Evolutionary conservation across 1,140 invertebrate genomes (phyloP).

Genomic region (Saccostrea cuccullata): DNA sequence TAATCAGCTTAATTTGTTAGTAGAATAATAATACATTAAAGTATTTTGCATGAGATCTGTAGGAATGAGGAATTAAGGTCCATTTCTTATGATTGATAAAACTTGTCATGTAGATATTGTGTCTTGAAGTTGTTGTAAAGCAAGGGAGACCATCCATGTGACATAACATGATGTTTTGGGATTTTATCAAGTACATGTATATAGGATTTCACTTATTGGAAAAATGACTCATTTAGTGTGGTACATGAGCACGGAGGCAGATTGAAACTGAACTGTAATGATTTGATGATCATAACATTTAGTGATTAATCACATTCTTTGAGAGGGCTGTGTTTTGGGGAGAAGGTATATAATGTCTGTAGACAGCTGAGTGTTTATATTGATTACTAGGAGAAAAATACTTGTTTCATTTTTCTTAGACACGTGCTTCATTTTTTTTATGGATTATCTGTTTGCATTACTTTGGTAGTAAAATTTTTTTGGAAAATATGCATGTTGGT

Average conservation of each 20-base stretch:
- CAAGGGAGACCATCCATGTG: background rate
- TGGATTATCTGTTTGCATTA: background rate
- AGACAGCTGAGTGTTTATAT: conserved; percentile 28
- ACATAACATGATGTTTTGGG: background rate
- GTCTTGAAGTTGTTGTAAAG: background rate
- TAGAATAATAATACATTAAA: background rate
- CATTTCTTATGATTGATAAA: background rate
- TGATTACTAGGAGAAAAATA: background rate
- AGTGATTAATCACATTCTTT: conserved; percentile 22
- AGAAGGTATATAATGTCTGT: background rate
- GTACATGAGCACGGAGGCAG: background rate
- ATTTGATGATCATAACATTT: conserved; percentile 26
- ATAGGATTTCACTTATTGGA: conserved; percentile 1
- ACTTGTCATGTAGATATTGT: background rate
- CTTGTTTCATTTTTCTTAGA: background rate
- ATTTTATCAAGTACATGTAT: background rate
- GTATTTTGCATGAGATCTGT: background rate
- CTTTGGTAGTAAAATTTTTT: background rate
- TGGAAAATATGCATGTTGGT: background rate
- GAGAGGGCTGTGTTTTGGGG: background rate
- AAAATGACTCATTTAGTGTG: conserved; percentile 1
- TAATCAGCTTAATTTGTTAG: conserved; percentile 25
- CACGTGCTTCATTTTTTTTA: background rate
- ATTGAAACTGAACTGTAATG: conserved; percentile 31
- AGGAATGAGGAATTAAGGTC: background rate